Percentiles rank a stretch among this genome's conserved stretches.
Conservation (phyloP, 2,888 invertebrate species). For the Epinotia ramella region DNA sequence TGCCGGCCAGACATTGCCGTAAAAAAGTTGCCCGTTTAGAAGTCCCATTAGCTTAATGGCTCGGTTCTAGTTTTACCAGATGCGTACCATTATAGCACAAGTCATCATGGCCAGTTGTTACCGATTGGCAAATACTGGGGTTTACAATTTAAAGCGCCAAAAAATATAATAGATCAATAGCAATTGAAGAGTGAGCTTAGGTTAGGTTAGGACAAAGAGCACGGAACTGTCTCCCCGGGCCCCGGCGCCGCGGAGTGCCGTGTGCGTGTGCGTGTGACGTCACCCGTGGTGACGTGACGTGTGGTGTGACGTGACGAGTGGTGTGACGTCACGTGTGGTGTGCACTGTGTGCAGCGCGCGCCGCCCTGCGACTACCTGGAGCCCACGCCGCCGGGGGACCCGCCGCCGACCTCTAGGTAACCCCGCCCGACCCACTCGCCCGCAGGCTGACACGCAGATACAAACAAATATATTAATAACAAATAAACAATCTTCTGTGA, state of each 20-base stretch:
- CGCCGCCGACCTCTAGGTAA: constrained; percentile 75
- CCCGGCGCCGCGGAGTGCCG: constrained; percentile 70
- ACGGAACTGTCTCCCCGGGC: constrained; percentile 57
- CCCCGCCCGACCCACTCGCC: constrained; percentile 46
- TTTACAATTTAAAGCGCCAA: not conserved
- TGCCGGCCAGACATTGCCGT: no score
- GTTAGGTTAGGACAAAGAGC: not conserved
- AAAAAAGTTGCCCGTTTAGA: no score
- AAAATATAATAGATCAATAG: no score
- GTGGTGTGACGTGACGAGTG: not conserved
- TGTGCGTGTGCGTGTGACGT: no score
- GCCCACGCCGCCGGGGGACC: constrained; percentile 78
- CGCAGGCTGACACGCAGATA: constrained; percentile 49
- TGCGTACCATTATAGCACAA: no score
- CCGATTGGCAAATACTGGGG: no score
- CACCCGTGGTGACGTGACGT: no score
- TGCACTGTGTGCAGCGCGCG: constrained; percentile 73
- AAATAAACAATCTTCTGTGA: not conserved
- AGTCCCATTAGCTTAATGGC: no score
- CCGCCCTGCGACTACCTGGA: constrained; percentile 82
- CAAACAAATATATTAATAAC: not conserved
- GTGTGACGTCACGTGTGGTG: not conserved
- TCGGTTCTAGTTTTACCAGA: no score
- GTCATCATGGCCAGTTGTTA: no score
- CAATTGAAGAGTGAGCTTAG: not conserved